These are phyloP conservation scores for Helicoverpa armigera DNA, from an alignment of 1,140 invertebrate genomes.

Conservation along the genomic window DNA sequence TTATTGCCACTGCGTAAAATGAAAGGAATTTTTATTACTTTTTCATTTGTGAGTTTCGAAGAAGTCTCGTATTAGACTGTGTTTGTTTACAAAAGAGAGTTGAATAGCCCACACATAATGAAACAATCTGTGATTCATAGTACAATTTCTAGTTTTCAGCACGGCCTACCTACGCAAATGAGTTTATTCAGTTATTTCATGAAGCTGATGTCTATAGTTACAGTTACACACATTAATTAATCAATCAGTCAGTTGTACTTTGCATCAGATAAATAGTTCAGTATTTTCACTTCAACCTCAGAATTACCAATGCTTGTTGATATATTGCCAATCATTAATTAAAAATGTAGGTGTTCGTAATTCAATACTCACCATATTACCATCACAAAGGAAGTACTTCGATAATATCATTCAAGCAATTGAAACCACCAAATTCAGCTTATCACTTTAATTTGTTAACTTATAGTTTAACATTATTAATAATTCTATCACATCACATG, in stretches of 20 bases:
- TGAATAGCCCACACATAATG: slow-evolving; percentile 23
- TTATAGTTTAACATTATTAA: slow-evolving; percentile 25
- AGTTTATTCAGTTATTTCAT: too few species aligned
- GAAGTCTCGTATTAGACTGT: slow-evolving; percentile 13
- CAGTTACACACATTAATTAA: too few species aligned
- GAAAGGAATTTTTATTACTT: slow-evolving; percentile 36
- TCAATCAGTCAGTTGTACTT: too few species aligned
- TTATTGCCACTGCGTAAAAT: slow-evolving; percentile 22
- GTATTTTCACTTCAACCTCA: neutral
- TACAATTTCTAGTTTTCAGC: too few species aligned
- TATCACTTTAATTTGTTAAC: slow-evolving; percentile 32
- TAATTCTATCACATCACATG: slow-evolving; percentile 52
- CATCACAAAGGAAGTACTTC: too few species aligned
- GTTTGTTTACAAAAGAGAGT: slow-evolving; percentile 26
- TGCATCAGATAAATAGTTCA: too few species aligned
- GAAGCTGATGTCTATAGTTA: too few species aligned
- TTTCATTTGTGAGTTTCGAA: slow-evolving; percentile 17
- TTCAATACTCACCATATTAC: too few species aligned
- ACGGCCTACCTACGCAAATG: too few species aligned
- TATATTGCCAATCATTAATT: neutral
- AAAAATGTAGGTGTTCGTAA: neutral
- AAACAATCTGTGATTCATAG: slow-evolving; percentile 14
- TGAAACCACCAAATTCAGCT: slow-evolving; percentile 19
- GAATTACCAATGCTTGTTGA: too few species aligned
- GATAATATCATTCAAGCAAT: neutral